Base-by-base conservation (phyloP, 2,113 vertebrate genomes). In the Pipra filicauda region DNA sequence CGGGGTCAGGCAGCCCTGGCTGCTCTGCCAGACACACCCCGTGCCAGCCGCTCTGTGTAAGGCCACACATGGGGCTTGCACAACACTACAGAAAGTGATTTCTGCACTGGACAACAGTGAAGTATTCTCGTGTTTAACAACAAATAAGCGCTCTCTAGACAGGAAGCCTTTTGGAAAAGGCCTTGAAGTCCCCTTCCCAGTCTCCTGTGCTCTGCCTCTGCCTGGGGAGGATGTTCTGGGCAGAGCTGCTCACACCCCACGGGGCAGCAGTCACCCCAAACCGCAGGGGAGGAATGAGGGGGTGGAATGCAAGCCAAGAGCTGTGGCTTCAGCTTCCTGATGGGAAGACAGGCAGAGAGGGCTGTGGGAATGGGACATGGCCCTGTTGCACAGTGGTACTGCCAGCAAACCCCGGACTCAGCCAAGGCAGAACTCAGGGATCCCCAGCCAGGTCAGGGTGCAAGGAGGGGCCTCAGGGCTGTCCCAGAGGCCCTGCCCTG, bases 21-120 rank as follows among this genome's bases (percentile, higher is more conserved):
- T 26, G 49, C 49, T 51, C 13, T 51, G 49, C 26, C 49, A 51
- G 71, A 24, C 52, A 55, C 52, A 55, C 16, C 30, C 70, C 0
- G 39, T 91, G 95, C 92, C 95, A 90, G 90, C 93, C 77, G 24
- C 95, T 95, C 93, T n/a, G 44, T 82, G 93, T 78, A 93, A 59
- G 95, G 92, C 95, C 77, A 8, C 1, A 1, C 58, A 24, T 54
- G 5, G 28, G 3, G 79, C 89, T 87, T 31, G 61, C 88, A 75
- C 83, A 85, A 20, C 90, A 28, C 92, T 48, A 43, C 90, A 75
- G 88, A 94, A 95, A 97, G 96, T 79, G 92, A 94, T 94, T 89
- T 41, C 65, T 76, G 9, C 90, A 76, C 88, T 91, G 69, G 84
- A 91, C 92, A 93, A 76, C 90, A 96, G 85, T 79, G 66, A 78